Conservation (phyloP, 1,140 invertebrate species). For the Scaptomyza montana region DNA sequence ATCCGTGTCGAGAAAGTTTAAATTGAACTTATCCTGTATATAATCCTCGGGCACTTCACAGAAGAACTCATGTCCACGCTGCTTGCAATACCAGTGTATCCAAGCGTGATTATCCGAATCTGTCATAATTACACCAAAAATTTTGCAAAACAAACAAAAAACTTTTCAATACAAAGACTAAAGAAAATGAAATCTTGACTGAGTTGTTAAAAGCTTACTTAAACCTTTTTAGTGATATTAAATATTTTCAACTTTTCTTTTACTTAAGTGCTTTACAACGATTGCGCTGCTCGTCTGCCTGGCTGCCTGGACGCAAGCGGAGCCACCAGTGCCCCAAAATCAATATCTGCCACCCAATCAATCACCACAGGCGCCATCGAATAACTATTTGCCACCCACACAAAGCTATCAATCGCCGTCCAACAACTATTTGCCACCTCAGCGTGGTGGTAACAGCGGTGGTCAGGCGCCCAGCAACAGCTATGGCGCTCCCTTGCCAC, state of each 20-base stretch:
- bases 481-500: slow-evolving; percentile 82
- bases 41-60: slow-evolving; percentile 70
- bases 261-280: slow-evolving; percentile 74
- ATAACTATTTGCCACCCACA: slow-evolving; percentile 78
- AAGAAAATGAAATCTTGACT: slow-evolving; percentile 18
- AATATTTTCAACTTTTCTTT: no score
- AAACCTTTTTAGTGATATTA: no score
- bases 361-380: slow-evolving; percentile 72
- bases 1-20: slow-evolving; percentile 64
- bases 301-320: slow-evolving; percentile 74
- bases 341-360: slow-evolving; percentile 85
- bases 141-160: neutral
- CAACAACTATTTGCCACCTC: slow-evolving; percentile 77
- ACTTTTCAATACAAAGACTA: neutral
- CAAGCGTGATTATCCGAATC: slow-evolving; percentile 67
- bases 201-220: neutral
- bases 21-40: slow-evolving; percentile 72
- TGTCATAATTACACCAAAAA: slow-evolving; percentile 39
- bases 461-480: slow-evolving; percentile 82
- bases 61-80: slow-evolving; percentile 74
- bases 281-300: slow-evolving; percentile 79
- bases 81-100: slow-evolving; percentile 73
- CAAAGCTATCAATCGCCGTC: slow-evolving; percentile 71
- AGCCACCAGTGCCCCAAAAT: slow-evolving; percentile 84
- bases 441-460: slow-evolving; percentile 57